phyloP scores from a whole-genome alignment of 2,797 vertebrate species.

The Hippopotamyrus pictus region DNA sequence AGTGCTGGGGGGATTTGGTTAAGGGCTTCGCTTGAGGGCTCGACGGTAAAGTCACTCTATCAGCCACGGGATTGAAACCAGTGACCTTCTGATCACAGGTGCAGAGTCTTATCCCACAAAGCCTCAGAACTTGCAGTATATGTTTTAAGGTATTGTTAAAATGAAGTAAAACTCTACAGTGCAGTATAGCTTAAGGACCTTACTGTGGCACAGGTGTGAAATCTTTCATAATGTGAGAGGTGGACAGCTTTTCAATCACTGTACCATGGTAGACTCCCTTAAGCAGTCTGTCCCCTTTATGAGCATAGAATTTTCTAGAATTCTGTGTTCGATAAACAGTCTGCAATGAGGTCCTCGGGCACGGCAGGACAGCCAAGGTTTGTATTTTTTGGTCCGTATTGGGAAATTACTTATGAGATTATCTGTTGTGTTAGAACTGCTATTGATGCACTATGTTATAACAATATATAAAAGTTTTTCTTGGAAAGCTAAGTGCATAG shows the following conservation, averaged over 20 bases:
- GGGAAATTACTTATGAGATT: not conserved
- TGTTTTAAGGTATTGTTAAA: not conserved
- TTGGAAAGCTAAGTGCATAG: not conserved
- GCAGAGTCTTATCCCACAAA: not conserved
- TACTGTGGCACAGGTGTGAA: not conserved
- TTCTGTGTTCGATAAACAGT: not conserved
- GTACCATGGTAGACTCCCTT: not conserved
- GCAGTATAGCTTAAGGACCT: not conserved
- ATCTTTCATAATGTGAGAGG: not conserved
- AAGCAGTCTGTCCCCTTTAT: not conserved
- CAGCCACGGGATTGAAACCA: not conserved
- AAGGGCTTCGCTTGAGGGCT: not conserved
- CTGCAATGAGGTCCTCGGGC: not conserved
- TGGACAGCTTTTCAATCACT: not conserved
- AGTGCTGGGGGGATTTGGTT: not conserved
- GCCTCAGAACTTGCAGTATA: not conserved
- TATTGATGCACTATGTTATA: slow-evolving; percentile 8
- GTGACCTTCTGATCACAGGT: not conserved
- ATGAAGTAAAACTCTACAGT: not conserved
- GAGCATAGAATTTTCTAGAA: not conserved
- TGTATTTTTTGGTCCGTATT: not conserved
- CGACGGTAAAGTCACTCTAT: not conserved
- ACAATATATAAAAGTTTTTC: not conserved
- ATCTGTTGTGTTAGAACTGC: not conserved
- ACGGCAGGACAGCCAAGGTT: not conserved